Evolutionary conservation across 2,888 invertebrate species (phyloP), one percentile per base, ranked within the genome.

Genomic region (Cosmopolites sordidus): DNA sequence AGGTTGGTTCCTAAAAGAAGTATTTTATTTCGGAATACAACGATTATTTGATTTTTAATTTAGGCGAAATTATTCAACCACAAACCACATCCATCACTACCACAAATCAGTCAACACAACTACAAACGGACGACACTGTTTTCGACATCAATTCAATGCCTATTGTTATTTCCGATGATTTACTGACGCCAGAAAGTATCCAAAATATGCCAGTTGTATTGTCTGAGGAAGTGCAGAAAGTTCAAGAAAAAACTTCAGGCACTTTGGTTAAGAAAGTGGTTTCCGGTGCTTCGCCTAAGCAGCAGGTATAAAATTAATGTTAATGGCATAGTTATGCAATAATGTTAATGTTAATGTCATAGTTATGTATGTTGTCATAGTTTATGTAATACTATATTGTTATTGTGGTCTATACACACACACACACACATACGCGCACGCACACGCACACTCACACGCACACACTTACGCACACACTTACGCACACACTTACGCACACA

Each of bases 81-180:
- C 29, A 48, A 30, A 12, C 52, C 16, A 41, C 53, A 22, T 15
- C 44, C 33, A 30, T 41, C 33, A 51, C 44, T 40, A 54, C 48
- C 6, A 45, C 45, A 12, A 52, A 51, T 2, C 56, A 54, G 22
- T 22, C 57, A 15, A 47, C 54, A 8, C 50, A 18, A 30, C 4
- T 22, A 6, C 61, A 58, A 42, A 38, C 56, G 6, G 64, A 67
- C 44, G 79, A 80, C 57, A 67, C 75, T 51, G 72, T 81, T 58
- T 82, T 87, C 59, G 87, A 88, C 67, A 87, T 87, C 29, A 83
- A 84, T 69, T 85, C 85, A 1, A 86, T 87, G 84, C 87, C 87
- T 1, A 84, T 87, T 57, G 84, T 87, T 2, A 69, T 87, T 38
- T 83, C 84, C 27, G 87, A 87, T 61, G 86, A 86, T 62, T 78